A percentile compares a stretch with the other conserved stretches of the same genome.
Conservation (phyloP, 2,888 invertebrate genomes). For the Drosophila niveifrons region DNA sequence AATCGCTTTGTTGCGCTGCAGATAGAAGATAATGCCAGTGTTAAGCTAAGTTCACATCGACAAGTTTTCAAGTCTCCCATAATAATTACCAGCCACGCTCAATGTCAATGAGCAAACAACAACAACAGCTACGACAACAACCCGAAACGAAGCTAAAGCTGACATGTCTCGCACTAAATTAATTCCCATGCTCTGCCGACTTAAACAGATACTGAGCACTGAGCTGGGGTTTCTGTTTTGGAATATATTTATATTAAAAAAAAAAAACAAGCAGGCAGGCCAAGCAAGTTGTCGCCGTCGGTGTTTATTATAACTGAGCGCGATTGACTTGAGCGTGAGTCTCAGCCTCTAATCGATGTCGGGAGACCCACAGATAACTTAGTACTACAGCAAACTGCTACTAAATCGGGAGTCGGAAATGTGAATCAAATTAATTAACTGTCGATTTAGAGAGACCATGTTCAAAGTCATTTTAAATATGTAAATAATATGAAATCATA, state of each 20-base stretch:
- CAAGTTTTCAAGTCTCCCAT: conserved; percentile 37
- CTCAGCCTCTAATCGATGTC: background rate
- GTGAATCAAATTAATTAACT: background rate
- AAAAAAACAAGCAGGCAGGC: background rate
- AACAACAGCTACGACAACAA: conserved; percentile 34
- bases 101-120: conserved; percentile 54
- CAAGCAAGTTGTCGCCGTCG: conserved; percentile 16
- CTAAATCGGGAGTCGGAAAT: background rate
- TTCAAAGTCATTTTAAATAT: background rate
- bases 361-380: conserved; percentile 44
- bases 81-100: conserved; percentile 51
- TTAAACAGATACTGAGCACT: conserved; percentile 27
- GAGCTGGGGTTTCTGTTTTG: conserved; percentile 3
- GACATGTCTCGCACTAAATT: conserved; percentile 2
- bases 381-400: conserved; percentile 4
- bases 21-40: conserved; percentile 13
- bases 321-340: conserved; percentile 8
- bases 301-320: conserved; percentile 37
- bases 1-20: conserved; percentile 49
- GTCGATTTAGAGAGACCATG: background rate
- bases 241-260: conserved; percentile 22
- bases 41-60: conserved; percentile 35
- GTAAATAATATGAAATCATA: background rate
- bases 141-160: conserved; percentile 16
- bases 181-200: conserved; percentile 36